These are phyloP conservation scores for Drosophila sp. DNA, from an alignment of 1,140 invertebrate genomes.

Conservation along the genomic window DNA sequence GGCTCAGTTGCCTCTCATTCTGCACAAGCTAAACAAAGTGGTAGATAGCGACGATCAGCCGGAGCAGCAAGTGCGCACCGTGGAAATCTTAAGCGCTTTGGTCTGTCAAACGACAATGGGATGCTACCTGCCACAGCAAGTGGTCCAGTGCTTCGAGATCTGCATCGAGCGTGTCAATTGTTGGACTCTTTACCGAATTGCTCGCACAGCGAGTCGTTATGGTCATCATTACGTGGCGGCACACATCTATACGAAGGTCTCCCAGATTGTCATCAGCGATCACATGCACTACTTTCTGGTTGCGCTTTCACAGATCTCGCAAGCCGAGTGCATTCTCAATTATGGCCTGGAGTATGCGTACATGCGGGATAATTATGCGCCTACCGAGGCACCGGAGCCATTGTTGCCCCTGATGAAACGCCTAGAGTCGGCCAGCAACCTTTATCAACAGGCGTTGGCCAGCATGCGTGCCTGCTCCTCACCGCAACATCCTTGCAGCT, in stretches of 20 bases:
- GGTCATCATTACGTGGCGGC: conserved; percentile 92
- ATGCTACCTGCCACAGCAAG: conserved; percentile 85
- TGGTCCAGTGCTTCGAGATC: conserved; percentile 87
- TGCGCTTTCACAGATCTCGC: conserved; percentile 90
- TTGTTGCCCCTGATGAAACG: conserved; percentile 85
- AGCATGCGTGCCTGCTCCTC: conserved; percentile 88
- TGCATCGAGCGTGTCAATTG: conserved; percentile 87
- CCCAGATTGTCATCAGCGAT: conserved; percentile 93
- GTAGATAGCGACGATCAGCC: conserved; percentile 51
- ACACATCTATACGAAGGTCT: conserved; percentile 88
- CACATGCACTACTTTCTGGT: conserved; percentile 96
- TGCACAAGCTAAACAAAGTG: conserved; percentile 77
- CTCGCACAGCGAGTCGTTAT: conserved; percentile 92
- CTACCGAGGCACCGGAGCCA: conserved; percentile 44
- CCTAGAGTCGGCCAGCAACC: conserved; percentile 87
- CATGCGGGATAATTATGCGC: conserved; percentile 72
- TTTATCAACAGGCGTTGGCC: conserved; percentile 88
- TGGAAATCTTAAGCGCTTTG: conserved; percentile 79
- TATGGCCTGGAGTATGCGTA: conserved; percentile 78
- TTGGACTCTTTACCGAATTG: conserved; percentile 95
- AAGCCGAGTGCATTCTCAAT: conserved; percentile 87
- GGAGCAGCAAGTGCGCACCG: conserved; percentile 60
- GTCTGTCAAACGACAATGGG: conserved; percentile 92
- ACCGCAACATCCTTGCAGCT: conserved; percentile 85
- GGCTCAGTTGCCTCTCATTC: conserved; percentile 67